phyloP scores from a whole-genome alignment of 2,113 vertebrate species.

The Laticauda colubrina region DNA sequence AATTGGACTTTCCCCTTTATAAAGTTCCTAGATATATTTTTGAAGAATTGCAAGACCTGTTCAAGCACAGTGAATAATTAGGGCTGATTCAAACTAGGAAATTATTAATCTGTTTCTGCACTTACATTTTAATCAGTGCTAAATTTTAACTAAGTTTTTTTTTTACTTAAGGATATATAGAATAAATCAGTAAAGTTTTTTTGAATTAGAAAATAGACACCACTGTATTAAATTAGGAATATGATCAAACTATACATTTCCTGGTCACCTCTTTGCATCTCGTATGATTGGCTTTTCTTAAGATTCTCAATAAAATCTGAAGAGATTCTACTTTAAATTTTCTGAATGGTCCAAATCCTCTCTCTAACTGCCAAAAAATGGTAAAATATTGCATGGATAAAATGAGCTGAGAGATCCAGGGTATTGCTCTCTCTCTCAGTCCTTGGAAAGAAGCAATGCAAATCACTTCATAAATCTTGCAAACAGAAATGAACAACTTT shows the following conservation, averaged over 20 bases:
- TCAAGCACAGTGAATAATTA: background rate
- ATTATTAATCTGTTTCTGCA: constrained; percentile 1
- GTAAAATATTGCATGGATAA: background rate
- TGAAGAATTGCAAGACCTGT: background rate
- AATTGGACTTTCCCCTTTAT: background rate
- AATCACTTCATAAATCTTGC: background rate
- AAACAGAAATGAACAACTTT: background rate
- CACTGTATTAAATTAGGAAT: background rate
- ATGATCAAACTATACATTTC: background rate
- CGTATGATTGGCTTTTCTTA: background rate
- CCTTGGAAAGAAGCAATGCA: background rate
- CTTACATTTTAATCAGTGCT: background rate
- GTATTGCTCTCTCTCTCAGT: background rate
- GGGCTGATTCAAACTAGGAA: background rate
- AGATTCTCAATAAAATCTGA: background rate
- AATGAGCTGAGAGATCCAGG: background rate
- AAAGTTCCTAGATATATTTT: background rate
- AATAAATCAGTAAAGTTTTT: background rate
- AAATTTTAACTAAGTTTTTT: background rate
- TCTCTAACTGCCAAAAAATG: background rate
- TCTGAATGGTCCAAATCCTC: background rate
- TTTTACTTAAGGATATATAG: background rate
- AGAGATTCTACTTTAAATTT: background rate
- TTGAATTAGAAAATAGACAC: background rate
- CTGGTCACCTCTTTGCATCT: background rate